Base-by-base conservation (phyloP, 2,888 invertebrate species). In the Zeuzera pyrina region DNA sequence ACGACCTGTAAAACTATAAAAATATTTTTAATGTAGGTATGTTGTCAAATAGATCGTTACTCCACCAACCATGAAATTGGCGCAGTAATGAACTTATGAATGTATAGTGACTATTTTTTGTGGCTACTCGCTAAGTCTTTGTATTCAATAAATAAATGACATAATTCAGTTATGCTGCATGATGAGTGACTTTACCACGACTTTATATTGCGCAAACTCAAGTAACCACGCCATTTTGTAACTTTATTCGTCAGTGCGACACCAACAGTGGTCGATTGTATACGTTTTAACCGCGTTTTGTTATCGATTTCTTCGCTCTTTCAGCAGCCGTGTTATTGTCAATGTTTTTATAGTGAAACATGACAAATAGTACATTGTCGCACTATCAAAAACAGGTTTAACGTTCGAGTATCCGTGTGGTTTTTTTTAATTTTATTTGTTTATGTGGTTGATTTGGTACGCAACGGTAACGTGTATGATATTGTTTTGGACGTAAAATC, bases 261-360 rank as follows among this genome's bases (percentile, higher is more conserved):
- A 66, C 50, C 47, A 52, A 48, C 53, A 34, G 37, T 38, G 36
- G 35, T 28, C 10, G 13, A 7, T 37, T 29, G 35, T 39, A 43
- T 55, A 61, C 68, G 71, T 52, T 40, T 49, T n/a, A 43, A 47
- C 43, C 54, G 53, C 47, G 45, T 33, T 36, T 43, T 42, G 36
- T 36, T 64, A 73, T 74, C 57, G 71, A 73, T 70, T 57, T 50
- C 37, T 34, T 41, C 41, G 43, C 15, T 31, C 15, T 46, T 53
- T 27, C 13, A 6, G 22, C 33, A 32, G 32, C 29, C 29, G 37
- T 37, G 38, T 37, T 43, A 41, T 43, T 43, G 33, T 36, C 31
- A 14, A n/a, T 65, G 65, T 72, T 76, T 72, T 63, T 48, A 22
- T 44, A 34, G 40, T 44, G 67, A 70, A 72, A 64, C 66, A 59